These are phyloP conservation scores for Gambusia holbrooki DNA, from an alignment of 2,113 vertebrate genomes.

Conservation along the genomic window DNA sequence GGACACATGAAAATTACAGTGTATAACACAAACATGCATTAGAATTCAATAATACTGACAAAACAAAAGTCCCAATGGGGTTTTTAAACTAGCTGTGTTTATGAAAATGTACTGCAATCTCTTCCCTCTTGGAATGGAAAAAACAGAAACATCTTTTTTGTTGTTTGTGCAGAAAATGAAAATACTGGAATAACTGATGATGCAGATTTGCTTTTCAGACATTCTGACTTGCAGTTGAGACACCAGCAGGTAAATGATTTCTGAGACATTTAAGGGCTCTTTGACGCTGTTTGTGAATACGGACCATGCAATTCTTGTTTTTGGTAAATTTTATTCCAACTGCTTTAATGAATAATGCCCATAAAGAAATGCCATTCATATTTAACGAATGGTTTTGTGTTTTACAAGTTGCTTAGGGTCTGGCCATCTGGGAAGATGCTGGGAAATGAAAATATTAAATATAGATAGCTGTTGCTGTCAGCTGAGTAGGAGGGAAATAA, in stretches of 20 bases:
- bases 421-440: constrained; percentile 34
- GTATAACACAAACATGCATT: too few relatives aligned
- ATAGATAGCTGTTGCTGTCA: constrained; percentile 63
- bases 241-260: background rate
- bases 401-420: constrained; percentile 25
- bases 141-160: background rate
- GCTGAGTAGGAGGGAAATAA: constrained; percentile 55
- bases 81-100: too few relatives aligned
- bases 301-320: background rate
- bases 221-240: background rate
- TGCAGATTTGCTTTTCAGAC: background rate
- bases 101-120: too few relatives aligned
- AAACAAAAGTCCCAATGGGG: too few relatives aligned
- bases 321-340: background rate
- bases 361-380: constrained; percentile 1
- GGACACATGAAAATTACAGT: background rate
- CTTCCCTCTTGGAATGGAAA: too few relatives aligned
- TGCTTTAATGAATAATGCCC: background rate
- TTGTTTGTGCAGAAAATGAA: background rate
- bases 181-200: background rate
- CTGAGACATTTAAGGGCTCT: background rate
- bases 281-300: background rate
- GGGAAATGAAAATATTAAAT: constrained; percentile 61
- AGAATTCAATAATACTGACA: too few relatives aligned
- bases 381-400: background rate